Conservation (phyloP, 37 sponge, comb jelly and placozoan genomes). For the Halisarca cf. caerulea region DNA sequence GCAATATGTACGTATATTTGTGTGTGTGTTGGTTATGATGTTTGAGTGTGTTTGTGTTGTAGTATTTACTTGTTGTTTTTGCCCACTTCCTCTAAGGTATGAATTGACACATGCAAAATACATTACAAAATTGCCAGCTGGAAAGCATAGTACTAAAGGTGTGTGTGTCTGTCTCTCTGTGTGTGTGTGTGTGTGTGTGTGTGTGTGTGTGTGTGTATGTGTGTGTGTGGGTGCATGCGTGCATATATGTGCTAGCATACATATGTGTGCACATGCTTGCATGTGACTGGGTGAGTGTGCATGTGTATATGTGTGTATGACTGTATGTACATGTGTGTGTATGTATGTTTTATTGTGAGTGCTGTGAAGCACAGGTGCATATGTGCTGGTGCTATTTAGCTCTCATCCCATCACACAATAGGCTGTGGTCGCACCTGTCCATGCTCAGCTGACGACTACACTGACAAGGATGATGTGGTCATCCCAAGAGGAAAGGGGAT, state of each 20-base stretch:
- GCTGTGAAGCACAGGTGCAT: too few species aligned
- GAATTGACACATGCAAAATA: constrained; percentile 68
- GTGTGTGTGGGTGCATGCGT: not conserved
- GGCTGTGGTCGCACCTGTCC: constrained; percentile 74
- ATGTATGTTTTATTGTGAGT: too few species aligned
- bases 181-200: constrained; percentile 15
- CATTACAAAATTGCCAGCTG: constrained; percentile 82
- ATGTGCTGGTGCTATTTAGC: too few species aligned
- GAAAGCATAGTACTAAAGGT: constrained; percentile 98
- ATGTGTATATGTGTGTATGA: not conserved
- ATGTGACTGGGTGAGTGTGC: not conserved
- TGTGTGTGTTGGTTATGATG: not conserved
- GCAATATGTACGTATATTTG: constrained; percentile 83
- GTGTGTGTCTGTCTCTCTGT: not conserved
- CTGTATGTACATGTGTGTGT: not conserved
- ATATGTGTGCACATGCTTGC: not conserved
- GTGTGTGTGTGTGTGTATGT: not conserved
- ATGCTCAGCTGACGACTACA: constrained; percentile 49
- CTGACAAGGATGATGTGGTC: constrained; percentile 53
- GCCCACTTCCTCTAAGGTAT: constrained; percentile 54
- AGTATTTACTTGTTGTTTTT: too few species aligned
- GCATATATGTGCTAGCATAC: too few species aligned
- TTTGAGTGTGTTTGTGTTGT: not conserved
- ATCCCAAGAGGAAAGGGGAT: constrained; percentile 78
- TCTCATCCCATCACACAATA: too few species aligned